Conservation (phyloP, 2,888 invertebrate genomes). For the Drosophila anomelani region DNA sequence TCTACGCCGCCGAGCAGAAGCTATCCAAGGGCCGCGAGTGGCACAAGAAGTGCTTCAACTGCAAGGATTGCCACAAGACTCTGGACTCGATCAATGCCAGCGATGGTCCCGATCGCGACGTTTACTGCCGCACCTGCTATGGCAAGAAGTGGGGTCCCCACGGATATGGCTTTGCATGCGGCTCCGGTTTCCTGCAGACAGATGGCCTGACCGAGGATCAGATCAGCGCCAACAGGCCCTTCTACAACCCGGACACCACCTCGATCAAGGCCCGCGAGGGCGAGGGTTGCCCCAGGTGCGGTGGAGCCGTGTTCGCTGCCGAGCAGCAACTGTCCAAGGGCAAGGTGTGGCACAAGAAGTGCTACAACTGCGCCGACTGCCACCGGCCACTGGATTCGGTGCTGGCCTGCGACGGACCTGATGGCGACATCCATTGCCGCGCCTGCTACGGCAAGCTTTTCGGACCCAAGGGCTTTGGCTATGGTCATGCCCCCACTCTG, state of each 20-base stretch:
- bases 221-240: conserved; percentile 92
- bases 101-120: conserved; percentile 96
- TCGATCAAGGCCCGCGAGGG: conserved; percentile 94
- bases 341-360: conserved; percentile 98
- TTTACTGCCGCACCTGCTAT: conserved; percentile 98
- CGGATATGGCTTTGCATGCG: conserved; percentile 97
- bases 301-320: conserved; percentile 97
- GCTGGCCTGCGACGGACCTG: conserved; percentile 96
- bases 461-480: conserved; percentile 96
- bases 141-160: conserved; percentile 99
- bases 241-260: conserved; percentile 93
- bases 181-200: conserved; percentile 96
- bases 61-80: conserved; percentile 95
- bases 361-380: conserved; percentile 96
- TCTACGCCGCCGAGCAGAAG: conserved; percentile 97
- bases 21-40: conserved; percentile 95
- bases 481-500: conserved; percentile 94
- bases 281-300: conserved; percentile 96
- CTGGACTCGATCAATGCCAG: conserved; percentile 98
- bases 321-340: conserved; percentile 98
- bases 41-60: conserved; percentile 97
- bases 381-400: conserved; percentile 95
- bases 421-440: conserved; percentile 96
- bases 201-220: conserved; percentile 95
- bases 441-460: conserved; percentile 96